These are phyloP conservation scores for Aphaenogaster ashmeadi DNA, from an alignment of 1,140 invertebrate species.

Conservation along the genomic window DNA sequence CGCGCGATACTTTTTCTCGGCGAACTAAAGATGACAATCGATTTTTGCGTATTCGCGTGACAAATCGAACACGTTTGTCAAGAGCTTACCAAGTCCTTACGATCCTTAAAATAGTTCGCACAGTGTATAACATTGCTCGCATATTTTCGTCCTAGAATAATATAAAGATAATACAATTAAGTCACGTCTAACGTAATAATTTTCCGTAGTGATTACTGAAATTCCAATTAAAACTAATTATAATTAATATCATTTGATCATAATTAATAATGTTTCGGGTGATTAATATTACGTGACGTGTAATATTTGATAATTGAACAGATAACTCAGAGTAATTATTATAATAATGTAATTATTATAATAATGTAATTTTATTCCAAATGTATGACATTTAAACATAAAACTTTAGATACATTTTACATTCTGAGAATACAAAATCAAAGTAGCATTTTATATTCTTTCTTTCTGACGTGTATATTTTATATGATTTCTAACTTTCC, in stretches of 20 bases:
- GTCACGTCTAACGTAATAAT: constrained; percentile 8
- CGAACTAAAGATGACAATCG: not conserved
- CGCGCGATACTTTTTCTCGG: constrained; percentile 18
- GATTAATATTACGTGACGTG: not conserved
- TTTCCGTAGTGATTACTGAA: not conserved
- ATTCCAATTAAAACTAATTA: not conserved
- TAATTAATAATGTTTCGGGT: not conserved
- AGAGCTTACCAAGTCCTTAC: not conserved
- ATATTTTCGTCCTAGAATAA: not conserved
- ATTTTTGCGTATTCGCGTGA: not conserved
- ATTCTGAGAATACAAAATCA: not conserved
- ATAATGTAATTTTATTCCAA: not conserved
- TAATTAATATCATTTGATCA: constrained; percentile 1
- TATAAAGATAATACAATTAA: not conserved
- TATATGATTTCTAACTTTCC: not conserved
- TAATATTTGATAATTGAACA: not conserved
- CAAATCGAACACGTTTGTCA: constrained; percentile 14
- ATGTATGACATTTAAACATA: not conserved
- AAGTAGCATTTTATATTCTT: not conserved
- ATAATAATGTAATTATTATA: not conserved
- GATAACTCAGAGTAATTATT: not conserved
- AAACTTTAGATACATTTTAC: not conserved
- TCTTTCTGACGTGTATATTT: not conserved
- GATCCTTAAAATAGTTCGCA: not conserved
- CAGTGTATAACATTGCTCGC: not conserved